phyloP scores from a whole-genome alignment of 2,113 vertebrate species.

The Pachyramphus minor region DNA sequence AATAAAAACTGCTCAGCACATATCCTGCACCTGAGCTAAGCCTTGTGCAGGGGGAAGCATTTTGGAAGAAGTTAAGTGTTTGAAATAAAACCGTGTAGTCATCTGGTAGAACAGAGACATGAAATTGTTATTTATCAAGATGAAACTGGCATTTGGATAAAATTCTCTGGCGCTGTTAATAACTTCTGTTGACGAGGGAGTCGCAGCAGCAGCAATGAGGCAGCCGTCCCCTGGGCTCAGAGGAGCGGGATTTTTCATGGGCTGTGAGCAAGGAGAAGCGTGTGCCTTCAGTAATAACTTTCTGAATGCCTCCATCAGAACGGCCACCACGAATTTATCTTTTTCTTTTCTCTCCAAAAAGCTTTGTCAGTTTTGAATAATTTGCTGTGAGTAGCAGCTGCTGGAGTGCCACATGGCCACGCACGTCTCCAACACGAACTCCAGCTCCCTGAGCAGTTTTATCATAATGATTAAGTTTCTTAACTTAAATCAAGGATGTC shows the following conservation, averaged over 20 bases:
- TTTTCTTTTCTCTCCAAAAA: background rate
- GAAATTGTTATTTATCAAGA: conserved; percentile 46
- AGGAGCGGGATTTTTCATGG: background rate
- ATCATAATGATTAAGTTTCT: conserved; percentile 58
- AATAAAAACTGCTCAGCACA: background rate
- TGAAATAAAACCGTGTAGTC: background rate
- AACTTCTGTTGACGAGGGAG: conserved; percentile 43
- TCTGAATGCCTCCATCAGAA: background rate
- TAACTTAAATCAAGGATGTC: conserved; percentile 49
- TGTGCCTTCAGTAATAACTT: background rate
- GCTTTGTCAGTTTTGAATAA: conserved; percentile 39
- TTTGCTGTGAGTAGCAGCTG: background rate
- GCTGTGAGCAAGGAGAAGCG: background rate
- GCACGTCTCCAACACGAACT: background rate
- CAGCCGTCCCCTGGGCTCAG: background rate
- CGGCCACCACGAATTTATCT: background rate
- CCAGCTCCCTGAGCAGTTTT: conserved; percentile 22
- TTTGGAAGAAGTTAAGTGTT: background rate
- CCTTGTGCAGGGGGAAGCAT: background rate
- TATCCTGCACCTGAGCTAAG: background rate
- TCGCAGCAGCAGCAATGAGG: background rate
- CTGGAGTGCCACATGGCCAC: background rate
- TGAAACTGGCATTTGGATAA: conserved; percentile 43
- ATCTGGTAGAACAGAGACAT: conserved; percentile 1
- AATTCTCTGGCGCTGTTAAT: background rate